These are phyloP conservation scores for Bungarus multicinctus DNA, from an alignment of 2,113 vertebrate species.

Conservation along the genomic window DNA sequence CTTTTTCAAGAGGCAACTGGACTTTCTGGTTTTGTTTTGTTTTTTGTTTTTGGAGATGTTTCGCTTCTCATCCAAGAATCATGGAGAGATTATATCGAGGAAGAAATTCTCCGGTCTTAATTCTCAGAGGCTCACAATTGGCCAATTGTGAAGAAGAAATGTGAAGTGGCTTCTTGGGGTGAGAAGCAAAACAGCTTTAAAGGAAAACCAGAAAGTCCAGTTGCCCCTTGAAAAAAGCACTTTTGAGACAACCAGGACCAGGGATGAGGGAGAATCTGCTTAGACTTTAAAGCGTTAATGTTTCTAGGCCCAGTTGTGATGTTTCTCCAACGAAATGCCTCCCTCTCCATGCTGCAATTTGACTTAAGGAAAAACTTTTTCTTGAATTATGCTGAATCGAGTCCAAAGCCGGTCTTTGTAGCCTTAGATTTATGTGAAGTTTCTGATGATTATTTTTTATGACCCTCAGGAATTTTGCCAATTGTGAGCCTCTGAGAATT, in stretches of 20 bases:
- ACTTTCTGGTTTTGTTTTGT: no score
- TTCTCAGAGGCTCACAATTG: neutral
- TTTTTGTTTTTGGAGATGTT: no score
- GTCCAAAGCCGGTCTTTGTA: neutral
- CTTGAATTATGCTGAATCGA: neutral
- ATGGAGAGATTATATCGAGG: neutral
- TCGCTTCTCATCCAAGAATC: neutral
- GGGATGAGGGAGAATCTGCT: no score
- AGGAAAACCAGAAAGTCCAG: no score
- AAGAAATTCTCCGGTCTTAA: neutral
- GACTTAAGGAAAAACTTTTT: neutral
- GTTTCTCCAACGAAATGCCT: neutral
- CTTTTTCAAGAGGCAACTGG: no score
- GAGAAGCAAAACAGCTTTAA: no score
- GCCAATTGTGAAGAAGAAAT: no score
- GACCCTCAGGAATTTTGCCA: neutral
- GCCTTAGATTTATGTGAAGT: neutral
- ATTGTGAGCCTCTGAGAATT: neutral
- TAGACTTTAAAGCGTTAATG: neutral
- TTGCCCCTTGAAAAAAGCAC: no score
- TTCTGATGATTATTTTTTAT: neutral
- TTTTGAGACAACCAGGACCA: no score
- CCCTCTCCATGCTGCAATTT: neutral
- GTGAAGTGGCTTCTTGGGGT: no score
- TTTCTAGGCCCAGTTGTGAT: neutral